phyloP scores from a whole-genome alignment of 1,140 invertebrate genomes.

The Chironomus striatipennis region DNA sequence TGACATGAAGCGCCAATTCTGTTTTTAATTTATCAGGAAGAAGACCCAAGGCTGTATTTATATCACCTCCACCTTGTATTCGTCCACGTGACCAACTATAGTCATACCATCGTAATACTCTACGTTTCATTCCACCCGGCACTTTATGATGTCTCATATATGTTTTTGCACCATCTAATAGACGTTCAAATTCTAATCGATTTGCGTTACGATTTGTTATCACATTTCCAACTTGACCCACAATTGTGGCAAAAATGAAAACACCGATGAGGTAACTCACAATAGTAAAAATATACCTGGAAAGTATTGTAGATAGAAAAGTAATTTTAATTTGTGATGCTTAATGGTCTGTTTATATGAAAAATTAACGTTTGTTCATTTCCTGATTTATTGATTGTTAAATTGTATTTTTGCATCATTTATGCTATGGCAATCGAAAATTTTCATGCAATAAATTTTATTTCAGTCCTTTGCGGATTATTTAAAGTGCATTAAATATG shows the following conservation, averaged over 20 bases:
- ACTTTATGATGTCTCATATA: conserved; percentile 98
- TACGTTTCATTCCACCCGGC: conserved; percentile 84
- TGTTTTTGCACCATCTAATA: conserved; percentile 90
- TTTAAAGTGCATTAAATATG: too few relatives aligned
- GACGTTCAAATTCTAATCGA: conserved; percentile 86
- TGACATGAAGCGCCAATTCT: conserved; percentile 90
- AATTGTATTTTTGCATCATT: too few relatives aligned
- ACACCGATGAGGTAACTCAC: conserved; percentile 94
- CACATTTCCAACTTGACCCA: conserved; percentile 95
- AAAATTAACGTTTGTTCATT: too few relatives aligned
- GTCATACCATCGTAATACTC: conserved; percentile 93
- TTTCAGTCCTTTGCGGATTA: too few relatives aligned
- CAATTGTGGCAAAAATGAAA: conserved; percentile 97
- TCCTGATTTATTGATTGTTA: too few relatives aligned
- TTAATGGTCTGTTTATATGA: too few relatives aligned
- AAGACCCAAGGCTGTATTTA: conserved; percentile 85
- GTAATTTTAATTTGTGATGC: not conserved
- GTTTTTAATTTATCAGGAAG: conserved; percentile 95
- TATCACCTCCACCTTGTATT: conserved; percentile 90
- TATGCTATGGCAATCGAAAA: too few relatives aligned
- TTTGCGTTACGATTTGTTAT: conserved; percentile 97
- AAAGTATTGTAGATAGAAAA: conserved; percentile 36
- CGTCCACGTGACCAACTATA: conserved; percentile 95
- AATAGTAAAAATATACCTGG: conserved; percentile 93
- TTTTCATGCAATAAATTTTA: too few relatives aligned